These are phyloP conservation scores for Dendroctonus valens DNA, from an alignment of 1,140 invertebrate species.

Conservation along the genomic window DNA sequence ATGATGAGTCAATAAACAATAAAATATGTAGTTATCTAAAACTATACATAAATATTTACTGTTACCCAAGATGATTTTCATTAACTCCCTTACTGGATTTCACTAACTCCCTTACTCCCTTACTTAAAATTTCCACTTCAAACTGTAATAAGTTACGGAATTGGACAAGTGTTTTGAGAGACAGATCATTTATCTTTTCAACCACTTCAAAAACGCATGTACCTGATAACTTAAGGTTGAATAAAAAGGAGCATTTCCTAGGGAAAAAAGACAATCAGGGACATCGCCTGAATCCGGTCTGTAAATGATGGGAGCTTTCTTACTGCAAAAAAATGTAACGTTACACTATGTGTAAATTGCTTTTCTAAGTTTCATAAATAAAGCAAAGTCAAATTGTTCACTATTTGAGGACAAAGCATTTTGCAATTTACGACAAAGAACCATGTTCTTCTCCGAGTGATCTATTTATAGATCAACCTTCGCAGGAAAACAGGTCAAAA, in stretches of 20 bases:
- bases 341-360: neutral
- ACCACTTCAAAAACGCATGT: neutral
- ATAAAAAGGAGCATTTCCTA: conserved; percentile 13
- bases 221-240: neutral
- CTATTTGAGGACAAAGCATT: no score
- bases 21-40: no score
- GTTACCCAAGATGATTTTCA: no score
- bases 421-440: no score
- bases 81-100: no score
- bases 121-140: neutral
- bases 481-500: no score
- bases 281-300: conserved; percentile 2
- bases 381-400: no score
- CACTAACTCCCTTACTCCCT: no score
- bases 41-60: no score
- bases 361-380: conserved; percentile 43
- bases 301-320: neutral
- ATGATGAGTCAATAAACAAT: no score
- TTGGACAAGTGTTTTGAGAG: no score
- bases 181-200: no score
- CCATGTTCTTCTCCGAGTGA: conserved; percentile 48
- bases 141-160: neutral
- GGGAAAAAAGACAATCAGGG: conserved; percentile 14
- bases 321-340: neutral
- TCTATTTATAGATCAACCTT: conserved; percentile 40